A percentile compares a stretch with the other conserved stretches of the same genome.
These are phyloP conservation scores for Tanytarsus gracilentus DNA, from an alignment of 2,888 invertebrate genomes.

Conservation along the genomic window DNA sequence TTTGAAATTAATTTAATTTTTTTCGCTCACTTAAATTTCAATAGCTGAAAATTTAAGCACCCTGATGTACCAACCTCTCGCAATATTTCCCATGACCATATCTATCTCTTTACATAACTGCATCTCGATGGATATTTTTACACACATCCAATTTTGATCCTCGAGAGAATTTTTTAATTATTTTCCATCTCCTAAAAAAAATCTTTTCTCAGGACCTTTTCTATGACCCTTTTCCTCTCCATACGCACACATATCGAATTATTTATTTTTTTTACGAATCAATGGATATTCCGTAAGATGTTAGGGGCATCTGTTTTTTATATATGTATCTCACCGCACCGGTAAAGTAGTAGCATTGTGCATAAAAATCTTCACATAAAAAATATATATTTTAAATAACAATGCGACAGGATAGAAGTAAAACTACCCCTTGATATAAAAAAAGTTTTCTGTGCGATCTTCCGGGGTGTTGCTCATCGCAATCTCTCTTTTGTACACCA, in stretches of 20 bases:
- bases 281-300: slow-evolving; percentile 1
- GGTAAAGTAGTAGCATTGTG: slow-evolving; percentile 10
- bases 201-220: slow-evolving; percentile 23
- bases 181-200: neutral
- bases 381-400: slow-evolving; percentile 19
- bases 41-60: too few species aligned
- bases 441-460: slow-evolving; percentile 19
- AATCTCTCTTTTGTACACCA: slow-evolving; percentile 3
- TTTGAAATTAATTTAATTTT: too few species aligned
- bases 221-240: slow-evolving; percentile 6
- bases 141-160: neutral
- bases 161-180: neutral
- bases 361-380: slow-evolving; percentile 13
- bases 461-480: slow-evolving; percentile 21
- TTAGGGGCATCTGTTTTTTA: slow-evolving; percentile 26
- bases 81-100: too few species aligned
- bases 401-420: slow-evolving; percentile 3
- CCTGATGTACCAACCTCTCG: too few species aligned
- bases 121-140: too few species aligned
- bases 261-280: neutral
- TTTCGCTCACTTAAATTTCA: too few species aligned
- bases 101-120: too few species aligned
- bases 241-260: neutral
- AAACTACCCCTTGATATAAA: slow-evolving; percentile 23
- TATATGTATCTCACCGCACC: neutral